Base-by-base conservation (phyloP, 2,113 vertebrate species). In the Labeo catla region DNA sequence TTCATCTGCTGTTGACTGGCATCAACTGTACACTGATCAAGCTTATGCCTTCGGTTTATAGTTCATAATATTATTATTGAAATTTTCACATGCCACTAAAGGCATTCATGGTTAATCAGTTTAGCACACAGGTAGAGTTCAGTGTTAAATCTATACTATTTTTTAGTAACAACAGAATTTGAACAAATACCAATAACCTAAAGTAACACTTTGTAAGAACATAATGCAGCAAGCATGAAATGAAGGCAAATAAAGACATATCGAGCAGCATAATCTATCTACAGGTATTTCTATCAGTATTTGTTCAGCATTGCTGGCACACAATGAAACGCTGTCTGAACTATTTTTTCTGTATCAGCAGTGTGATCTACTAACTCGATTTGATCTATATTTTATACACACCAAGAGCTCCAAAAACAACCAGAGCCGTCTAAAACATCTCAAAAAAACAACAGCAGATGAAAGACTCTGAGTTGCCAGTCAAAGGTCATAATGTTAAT, bases 361-460 rank as follows among this genome's bases (percentile, higher is more conserved):
- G 45, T 49, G 39, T 45, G 19, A 12, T 73, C 70, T 68, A 15
- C 15, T 72, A 72, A 72, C 39, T 72, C 1, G 39, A 49, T 74
- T 74, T 74, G 45, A 47, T 74, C 72, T 23, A 74, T 74, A 49
- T 13, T 57, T 78, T 11, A 5, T 63, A 16, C 36, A 79, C 3
- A 79, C 77, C 16, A 61, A 61, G 10, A 43, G 19, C 21, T 63
- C 57, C 39, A 81, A 81, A 72, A 81, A 78, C 50, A 57, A 78
- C 76, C 50, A 57, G 36, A 79, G 72, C 21, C 11, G 1, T 13
- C 36, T 43, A 16, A 45, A 23, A 63, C n/a, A 47, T 13, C 39
- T 10, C 4, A 63, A 45, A 80, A 28, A 43, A 61, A 43, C 54
- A 45, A 8, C 6, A n/a, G 21, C 34, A 78, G 28, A 39, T 77